A percentile compares a stretch with the other conserved stretches of the same genome.
These are phyloP conservation scores for Equus quagga DNA, from an alignment of 2,113 vertebrate genomes.

Conservation along the genomic window DNA sequence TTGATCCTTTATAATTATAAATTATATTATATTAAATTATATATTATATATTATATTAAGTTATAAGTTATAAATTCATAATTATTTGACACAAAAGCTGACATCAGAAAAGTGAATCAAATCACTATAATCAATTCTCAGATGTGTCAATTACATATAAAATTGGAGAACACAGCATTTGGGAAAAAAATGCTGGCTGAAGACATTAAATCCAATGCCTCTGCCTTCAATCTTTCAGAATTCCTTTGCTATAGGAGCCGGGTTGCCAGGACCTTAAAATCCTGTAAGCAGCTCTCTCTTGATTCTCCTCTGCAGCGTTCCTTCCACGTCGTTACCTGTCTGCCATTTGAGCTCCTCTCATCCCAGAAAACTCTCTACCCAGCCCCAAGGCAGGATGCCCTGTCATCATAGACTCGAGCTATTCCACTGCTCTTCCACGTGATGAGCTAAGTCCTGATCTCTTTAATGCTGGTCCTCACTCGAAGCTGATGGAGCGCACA, in stretches of 20 bases:
- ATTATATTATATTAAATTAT: no score
- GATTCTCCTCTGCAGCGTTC: neutral
- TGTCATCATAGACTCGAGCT: neutral
- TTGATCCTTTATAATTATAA: no score
- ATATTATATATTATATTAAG: no score
- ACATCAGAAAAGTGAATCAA: neutral
- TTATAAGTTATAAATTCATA: neutral
- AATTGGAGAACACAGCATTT: neutral
- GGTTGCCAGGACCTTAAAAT: neutral
- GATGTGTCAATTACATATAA: neutral
- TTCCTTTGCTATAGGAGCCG: neutral
- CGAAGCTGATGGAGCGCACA: neutral
- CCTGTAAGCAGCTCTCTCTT: neutral
- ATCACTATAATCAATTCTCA: neutral
- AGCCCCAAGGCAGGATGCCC: neutral
- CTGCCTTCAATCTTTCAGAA: neutral
- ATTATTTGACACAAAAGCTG: neutral
- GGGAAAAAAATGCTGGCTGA: neutral
- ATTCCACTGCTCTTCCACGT: neutral
- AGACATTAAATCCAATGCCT: neutral
- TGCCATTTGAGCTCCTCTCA: neutral
- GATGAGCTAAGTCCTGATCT: neutral
- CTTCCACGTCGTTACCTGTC: neutral
- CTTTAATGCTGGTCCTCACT: neutral
- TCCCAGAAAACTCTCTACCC: neutral